Evolutionary conservation across 2,797 vertebrate species (phyloP).

Genomic region (Hylomyscus alleni): DNA sequence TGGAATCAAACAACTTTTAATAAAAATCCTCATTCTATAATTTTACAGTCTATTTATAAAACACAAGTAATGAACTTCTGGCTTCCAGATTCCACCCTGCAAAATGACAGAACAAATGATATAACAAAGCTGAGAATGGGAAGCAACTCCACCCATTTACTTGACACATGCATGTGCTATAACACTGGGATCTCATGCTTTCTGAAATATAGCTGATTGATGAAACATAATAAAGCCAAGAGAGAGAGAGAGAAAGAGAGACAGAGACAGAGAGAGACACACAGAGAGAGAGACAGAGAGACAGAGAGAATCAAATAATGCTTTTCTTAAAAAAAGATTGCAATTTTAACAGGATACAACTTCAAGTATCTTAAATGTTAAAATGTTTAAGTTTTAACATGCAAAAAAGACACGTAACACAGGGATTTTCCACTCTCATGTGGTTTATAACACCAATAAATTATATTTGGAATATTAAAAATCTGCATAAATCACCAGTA

Average conservation of each 20-base stretch:
- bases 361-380: constrained; percentile 32
- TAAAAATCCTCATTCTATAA: constrained; percentile 38
- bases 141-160: too few species aligned
- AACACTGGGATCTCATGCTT: too few species aligned
- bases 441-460: constrained; percentile 25
- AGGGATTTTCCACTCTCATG: constrained; percentile 8
- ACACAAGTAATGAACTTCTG: background rate
- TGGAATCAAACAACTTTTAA: background rate
- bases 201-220: too few species aligned
- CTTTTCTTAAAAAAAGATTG: background rate
- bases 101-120: too few species aligned
- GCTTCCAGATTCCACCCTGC: background rate
- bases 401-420: background rate
- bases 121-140: too few species aligned
- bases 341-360: background rate
- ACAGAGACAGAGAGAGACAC: too few species aligned
- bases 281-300: too few species aligned
- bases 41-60: background rate
- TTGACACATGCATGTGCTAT: too few species aligned
- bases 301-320: background rate
- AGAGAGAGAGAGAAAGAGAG: too few species aligned
- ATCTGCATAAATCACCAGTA: constrained; percentile 17
- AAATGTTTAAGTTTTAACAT: background rate
- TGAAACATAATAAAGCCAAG: too few species aligned
- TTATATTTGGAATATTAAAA: constrained; percentile 11